A percentile compares a stretch with the other conserved stretches of the same genome.
These are phyloP conservation scores for Gymnobelideus leadbeateri DNA, from an alignment of 2,113 vertebrate species.

Conservation along the genomic window DNA sequence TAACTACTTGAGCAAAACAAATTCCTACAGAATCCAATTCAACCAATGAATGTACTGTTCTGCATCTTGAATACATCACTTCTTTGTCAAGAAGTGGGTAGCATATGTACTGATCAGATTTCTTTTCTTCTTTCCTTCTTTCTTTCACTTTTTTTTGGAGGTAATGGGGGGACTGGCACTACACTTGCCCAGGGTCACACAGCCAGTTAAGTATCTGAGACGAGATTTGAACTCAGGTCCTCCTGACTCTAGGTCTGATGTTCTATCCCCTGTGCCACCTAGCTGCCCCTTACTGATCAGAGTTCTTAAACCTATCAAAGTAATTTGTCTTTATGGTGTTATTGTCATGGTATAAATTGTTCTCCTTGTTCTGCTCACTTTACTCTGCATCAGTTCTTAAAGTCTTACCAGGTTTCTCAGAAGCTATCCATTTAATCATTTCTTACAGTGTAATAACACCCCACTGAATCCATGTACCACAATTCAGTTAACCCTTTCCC, in stretches of 20 bases:
- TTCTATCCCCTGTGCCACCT: no score
- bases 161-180: no score
- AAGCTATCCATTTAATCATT: not conserved
- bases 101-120: not conserved
- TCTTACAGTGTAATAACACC: not conserved
- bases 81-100: not conserved
- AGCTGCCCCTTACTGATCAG: not conserved
- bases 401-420: not conserved
- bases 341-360: not conserved
- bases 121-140: not conserved
- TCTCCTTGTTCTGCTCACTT: not conserved
- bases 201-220: no score
- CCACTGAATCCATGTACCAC: not conserved
- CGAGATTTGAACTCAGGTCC: no score
- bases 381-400: not conserved
- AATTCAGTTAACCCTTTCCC: not conserved
- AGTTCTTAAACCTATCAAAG: not conserved
- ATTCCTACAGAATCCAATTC: not conserved
- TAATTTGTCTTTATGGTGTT: not conserved
- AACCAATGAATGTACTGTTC: not conserved
- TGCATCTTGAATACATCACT: not conserved
- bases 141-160: not conserved
- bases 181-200: no score
- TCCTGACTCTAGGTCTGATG: no score
- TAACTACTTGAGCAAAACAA: not conserved